Evolutionary conservation across 2,797 vertebrate species (phyloP), one percentile per base, ranked within the genome.

Genomic region (Yasuhikotakia modesta): DNA sequence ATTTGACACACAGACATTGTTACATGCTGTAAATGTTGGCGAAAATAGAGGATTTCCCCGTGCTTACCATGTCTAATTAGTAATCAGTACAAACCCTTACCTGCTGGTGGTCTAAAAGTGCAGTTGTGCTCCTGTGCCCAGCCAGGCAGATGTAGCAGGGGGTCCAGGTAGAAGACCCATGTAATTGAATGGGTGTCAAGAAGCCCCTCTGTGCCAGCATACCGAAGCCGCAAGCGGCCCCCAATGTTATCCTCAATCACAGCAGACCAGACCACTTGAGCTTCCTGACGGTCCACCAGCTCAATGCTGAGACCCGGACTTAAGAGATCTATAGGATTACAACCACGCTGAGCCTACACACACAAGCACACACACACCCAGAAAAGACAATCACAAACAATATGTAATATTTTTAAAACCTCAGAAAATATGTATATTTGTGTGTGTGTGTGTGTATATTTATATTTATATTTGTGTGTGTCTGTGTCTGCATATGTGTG

Each of bases 91-190:
- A 66, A 35, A 24, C 19, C 6, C 91, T 90, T 88, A 99, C 97
- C 96, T 93, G 81, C 82, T 64, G 97, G 96, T 30, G 97, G 96
- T 69, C 92, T 94, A 79, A 98, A 90, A 70, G 88, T 91, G 76
- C 92, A 95, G 73, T 92, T 91, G 0, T 95, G 94, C 19, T 95
- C 93, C 88, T 92, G 88, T 81, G 96, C 95, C 97, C 97, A 99
- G 39, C 97, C 96, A 5, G 96, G 91, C 64, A 96, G 94, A 89
- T 98, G 97, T 82, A 99, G 94, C 80, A 94, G 93, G 3, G 96
- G 96, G 89, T 97, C 94, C 86, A 99, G 92, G 87, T 98, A 99
- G 89, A 96, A 99, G 2, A 96, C 88, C 96, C 96, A 97, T 7
- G 94, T 90, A 90, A 95, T 94, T 13, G 93, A 87, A 14, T 93